Evolutionary conservation across 1,140 invertebrate genomes (phyloP).

Genomic region (Drosophila sproati): DNA sequence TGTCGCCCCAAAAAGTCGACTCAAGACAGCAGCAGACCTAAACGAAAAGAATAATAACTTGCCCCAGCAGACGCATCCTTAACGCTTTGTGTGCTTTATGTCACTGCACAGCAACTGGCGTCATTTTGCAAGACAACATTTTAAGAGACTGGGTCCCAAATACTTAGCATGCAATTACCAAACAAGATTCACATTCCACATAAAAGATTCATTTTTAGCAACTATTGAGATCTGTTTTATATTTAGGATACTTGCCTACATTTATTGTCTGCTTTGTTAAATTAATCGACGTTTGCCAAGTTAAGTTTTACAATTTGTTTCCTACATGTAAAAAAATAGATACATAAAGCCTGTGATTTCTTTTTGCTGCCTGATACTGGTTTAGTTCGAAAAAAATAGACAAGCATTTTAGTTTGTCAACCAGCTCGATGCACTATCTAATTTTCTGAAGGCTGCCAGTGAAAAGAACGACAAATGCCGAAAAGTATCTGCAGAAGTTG

Average conservation of each 20-base stretch:
- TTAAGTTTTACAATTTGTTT: not conserved
- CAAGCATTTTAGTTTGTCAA: not conserved
- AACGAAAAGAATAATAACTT: conserved; percentile 19
- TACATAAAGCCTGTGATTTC: no score
- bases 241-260: no score
- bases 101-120: conserved; percentile 9
- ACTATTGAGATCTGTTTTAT: no score
- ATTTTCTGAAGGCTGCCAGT: conserved; percentile 25
- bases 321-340: not conserved
- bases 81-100: conserved; percentile 22
- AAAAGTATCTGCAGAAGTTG: conserved; percentile 25
- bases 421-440: conserved; percentile 18
- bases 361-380: not conserved
- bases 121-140: not conserved
- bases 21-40: conserved; percentile 11
- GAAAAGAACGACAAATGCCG: conserved; percentile 4
- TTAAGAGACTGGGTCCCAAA: not conserved
- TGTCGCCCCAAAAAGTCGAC: conserved; percentile 45
- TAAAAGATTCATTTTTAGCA: no score
- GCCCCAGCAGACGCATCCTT: conserved; percentile 24
- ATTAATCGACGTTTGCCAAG: not conserved
- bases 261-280: not conserved
- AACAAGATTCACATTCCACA: not conserved
- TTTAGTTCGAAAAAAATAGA: not conserved
- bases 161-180: not conserved